Evolutionary conservation across 2,888 invertebrate species (phyloP), one percentile per base, ranked within the genome.

Genomic region (Venusia cambrica): DNA sequence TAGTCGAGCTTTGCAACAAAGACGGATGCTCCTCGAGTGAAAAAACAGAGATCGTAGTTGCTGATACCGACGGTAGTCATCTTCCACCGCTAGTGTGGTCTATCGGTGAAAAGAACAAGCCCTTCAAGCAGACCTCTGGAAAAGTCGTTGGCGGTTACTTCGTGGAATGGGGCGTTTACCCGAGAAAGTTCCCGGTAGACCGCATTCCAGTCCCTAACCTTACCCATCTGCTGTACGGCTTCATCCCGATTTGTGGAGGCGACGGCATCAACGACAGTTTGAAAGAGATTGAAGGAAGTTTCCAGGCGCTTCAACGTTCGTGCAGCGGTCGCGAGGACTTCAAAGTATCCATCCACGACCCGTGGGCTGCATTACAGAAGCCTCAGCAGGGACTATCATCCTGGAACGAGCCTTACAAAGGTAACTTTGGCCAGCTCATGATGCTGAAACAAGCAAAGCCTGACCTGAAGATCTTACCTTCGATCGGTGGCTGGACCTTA

Each of bases 211-310:
- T 87, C 9, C 85, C 85, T 0, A 87, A 87, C 41, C 54, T 87
- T 5, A 84, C 85, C 5, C 87, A 87, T 63, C 64, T 87, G 31
- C 52, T 87, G 1, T 87, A 87, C 38, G 87, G 87, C 24, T 87
- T 87, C 43, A 85, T 87, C 28, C 87, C 87, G 21, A 87, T 87
- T 32, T 87, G 87, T 31, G 87, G 87, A 8, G 87, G 87, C 26
- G 87, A 87, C 35, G 87, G 87, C 24, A 87, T 87, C 45, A 87
- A 87, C 33, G 87, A 87, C 71, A 87, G 87, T 56, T 76, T 87
- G 45, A 87, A 87, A 30, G 87, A 87, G 58, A 87, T 87, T 2
- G 87, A 87, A 57, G 83, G 83, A 32, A 87, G 87, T 57, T 87
- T 87, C 58, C 85, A 78, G 65, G 87, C 87, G 6, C 58, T 87